phyloP scores from a whole-genome alignment of 2,888 invertebrate genomes.

The Meganola albula region DNA sequence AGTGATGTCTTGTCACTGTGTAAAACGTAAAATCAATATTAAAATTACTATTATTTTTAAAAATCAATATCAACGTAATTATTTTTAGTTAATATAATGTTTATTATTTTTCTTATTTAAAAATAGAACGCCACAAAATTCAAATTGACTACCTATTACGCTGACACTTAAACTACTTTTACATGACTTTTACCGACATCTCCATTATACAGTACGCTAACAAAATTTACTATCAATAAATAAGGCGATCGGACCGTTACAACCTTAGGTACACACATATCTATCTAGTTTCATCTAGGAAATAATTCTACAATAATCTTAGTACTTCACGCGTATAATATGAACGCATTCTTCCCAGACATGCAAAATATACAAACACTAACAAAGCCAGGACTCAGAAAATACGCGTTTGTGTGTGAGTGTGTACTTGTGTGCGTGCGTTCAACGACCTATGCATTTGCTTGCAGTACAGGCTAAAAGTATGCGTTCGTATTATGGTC shows the following conservation, averaged over 20 bases:
- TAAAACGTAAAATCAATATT: no score
- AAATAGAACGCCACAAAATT: no score
- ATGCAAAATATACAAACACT: conserved; percentile 72
- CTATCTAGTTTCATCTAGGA: conserved; percentile 62
- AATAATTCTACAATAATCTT: conserved; percentile 76
- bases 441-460: conserved; percentile 74
- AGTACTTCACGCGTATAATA: conserved; percentile 60
- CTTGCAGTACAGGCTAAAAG: conserved; percentile 76
- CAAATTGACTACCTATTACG: no score
- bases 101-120: no score
- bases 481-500: conserved; percentile 76
- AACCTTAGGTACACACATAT: conserved; percentile 32
- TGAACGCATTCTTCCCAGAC: conserved; percentile 74
- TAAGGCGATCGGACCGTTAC: conserved; percentile 58
- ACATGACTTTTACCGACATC: no score
- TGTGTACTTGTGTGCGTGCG: conserved; percentile 50
- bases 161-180: no score
- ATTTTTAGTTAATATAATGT: no score
- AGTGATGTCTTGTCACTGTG: no score
- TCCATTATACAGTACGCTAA: no score
- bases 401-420: conserved; percentile 39
- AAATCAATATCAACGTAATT: no score
- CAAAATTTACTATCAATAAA: conserved; percentile 69
- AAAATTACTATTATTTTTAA: no score
- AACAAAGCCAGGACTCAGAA: conserved; percentile 38